phyloP scores from a whole-genome alignment of 2,888 invertebrate species.

The Ommatoiulus sabulosus region DNA sequence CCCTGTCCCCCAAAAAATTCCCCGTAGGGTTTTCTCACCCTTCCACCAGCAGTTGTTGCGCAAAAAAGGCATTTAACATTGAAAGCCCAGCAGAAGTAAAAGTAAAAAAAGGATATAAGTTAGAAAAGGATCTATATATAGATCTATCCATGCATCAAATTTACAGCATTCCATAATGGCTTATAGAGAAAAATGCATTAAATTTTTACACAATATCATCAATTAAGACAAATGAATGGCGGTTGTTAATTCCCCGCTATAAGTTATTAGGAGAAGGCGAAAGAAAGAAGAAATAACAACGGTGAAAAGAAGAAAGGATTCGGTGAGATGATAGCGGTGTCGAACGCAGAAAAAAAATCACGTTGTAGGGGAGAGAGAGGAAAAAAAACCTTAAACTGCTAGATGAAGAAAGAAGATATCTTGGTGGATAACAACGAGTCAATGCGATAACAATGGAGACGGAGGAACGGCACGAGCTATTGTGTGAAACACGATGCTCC shows the following conservation, averaged over 20 bases:
- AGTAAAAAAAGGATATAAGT: background rate
- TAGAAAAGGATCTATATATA: background rate
- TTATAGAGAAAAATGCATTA: conserved; percentile 27
- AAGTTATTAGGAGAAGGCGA: conserved; percentile 1
- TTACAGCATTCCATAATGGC: conserved; percentile 38
- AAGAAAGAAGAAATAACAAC: background rate
- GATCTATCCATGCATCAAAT: background rate
- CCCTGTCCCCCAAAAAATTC: background rate
- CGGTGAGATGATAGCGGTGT: conserved; percentile 23
- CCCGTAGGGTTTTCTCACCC: background rate
- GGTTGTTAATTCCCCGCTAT: conserved; percentile 39
- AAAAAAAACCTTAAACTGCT: background rate
- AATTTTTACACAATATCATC: conserved; percentile 30
- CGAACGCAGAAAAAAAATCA: conserved; percentile 32
- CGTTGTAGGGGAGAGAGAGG: background rate
- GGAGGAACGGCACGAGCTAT: background rate
- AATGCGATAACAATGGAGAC: conserved; percentile 12
- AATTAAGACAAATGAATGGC: conserved; percentile 43
- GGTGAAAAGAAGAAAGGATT: background rate
- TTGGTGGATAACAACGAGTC: conserved; percentile 10
- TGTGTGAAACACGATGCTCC: background rate
- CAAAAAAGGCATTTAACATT: background rate
- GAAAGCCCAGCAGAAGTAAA: background rate
- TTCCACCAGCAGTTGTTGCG: background rate
- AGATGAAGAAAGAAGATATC: conserved; percentile 36